Evolutionary conservation across 2,888 invertebrate genomes (phyloP).

Genomic region (Nomada lathburiana): DNA sequence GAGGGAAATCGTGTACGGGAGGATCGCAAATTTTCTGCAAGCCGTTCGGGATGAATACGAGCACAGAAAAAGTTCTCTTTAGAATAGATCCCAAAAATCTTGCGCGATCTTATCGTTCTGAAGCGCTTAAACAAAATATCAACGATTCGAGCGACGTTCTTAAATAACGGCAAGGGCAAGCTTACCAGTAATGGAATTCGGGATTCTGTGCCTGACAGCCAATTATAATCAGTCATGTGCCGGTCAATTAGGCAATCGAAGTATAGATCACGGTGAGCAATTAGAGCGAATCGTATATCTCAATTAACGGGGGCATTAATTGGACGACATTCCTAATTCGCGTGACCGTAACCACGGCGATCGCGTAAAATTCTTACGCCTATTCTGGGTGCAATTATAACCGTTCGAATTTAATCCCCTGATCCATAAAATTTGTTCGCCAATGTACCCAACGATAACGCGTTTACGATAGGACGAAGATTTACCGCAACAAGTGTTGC

Average conservation of each 20-base stretch:
- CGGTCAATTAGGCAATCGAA: conserved; percentile 68
- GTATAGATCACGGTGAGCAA: conserved; percentile 47
- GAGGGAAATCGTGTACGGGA: neutral
- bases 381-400: neutral
- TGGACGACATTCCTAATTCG: conserved; percentile 19
- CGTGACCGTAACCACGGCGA: neutral
- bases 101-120: neutral
- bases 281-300: conserved; percentile 32
- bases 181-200: conserved; percentile 51
- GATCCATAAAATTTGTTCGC: neutral
- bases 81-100: neutral
- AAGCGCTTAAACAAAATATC: conserved; percentile 13
- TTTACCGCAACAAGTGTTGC: neutral
- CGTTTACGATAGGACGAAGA: neutral
- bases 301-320: conserved; percentile 25
- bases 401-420: neutral
- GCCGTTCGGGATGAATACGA: too few species aligned
- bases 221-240: conserved; percentile 70
- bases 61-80: neutral
- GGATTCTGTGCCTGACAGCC: conserved; percentile 62
- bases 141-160: conserved; percentile 3
- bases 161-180: conserved; percentile 34
- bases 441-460: neutral
- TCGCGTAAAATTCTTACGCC: neutral
- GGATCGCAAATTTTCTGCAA: neutral